Percentiles rank a stretch among this genome's conserved stretches.
Evolutionary conservation across 2,113 vertebrate species (phyloP).

Genomic region (Formicarius rufipectus): DNA sequence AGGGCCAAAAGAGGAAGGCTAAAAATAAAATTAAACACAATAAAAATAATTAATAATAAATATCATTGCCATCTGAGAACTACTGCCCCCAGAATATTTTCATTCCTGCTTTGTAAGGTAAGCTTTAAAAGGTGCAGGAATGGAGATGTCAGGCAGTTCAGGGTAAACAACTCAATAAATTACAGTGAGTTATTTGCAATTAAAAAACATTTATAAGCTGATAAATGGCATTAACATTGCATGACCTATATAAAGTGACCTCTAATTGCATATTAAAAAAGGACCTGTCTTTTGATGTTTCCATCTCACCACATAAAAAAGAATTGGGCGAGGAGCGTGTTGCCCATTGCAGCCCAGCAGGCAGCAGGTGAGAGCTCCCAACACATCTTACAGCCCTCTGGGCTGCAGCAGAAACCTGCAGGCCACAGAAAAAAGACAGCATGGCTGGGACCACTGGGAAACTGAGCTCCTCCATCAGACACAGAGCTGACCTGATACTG

Average conservation of each 20-base stretch:
- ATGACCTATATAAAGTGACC: slow-evolving; percentile 32
- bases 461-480: fast-evolving
- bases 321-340: background rate
- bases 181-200: slow-evolving; percentile 53
- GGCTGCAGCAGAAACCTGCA: background rate
- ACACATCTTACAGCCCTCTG: background rate
- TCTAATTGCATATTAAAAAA: slow-evolving; percentile 40
- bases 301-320: slow-evolving; percentile 32
- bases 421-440: background rate
- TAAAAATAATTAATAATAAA: background rate
- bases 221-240: slow-evolving; percentile 55
- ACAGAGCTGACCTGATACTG: background rate
- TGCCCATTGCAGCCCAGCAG: background rate
- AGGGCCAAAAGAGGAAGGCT: background rate
- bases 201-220: slow-evolving; percentile 48
- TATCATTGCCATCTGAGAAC: background rate
- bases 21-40: no score
- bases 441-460: background rate
- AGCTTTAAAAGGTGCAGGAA: background rate
- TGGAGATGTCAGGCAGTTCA: background rate
- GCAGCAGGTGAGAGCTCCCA: slow-evolving; percentile 26
- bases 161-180: slow-evolving; percentile 22
- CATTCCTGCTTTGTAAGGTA: background rate
- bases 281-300: background rate
- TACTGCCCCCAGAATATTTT: background rate